Base-by-base conservation (phyloP, 2,113 vertebrate species). In the Colaptes auratus region DNA sequence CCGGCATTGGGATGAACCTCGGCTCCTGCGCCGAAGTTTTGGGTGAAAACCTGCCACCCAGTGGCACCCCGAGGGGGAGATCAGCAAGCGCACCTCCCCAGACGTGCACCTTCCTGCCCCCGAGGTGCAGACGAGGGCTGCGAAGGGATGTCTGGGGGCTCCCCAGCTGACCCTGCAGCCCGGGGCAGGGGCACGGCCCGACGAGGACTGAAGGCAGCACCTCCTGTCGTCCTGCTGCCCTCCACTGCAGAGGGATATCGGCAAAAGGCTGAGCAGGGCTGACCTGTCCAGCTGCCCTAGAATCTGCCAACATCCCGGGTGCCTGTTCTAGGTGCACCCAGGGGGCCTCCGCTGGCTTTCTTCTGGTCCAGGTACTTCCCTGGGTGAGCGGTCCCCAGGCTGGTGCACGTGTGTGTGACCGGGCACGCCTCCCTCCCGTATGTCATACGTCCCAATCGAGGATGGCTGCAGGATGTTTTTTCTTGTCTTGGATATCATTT, bases 1-100 rank as follows among this genome's bases (percentile, higher is more conserved):
- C 1, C 0, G 31, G 69, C 18, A 27, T 2, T 3, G 12, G 39
- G 18, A 12, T 12, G 66, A 21, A 9, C 16, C 5, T 7, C 50
- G 12, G 50, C 6, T 66, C 13, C 28, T 10, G 52, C 52, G 48
- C 56, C 9, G 17, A 5, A 21, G n/a, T 70, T 65, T 74, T 15
- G 19, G 24, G 42, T 30, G 10, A 2, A 61, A 84, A 88, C 6
- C 4, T 66, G 58, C 76, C 69, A 7, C 65, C 69, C 76, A 52
- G 56, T 21, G 72, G 48, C 67, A 78, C 42, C 69, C 42, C 10
- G 5, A 8, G 3, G n/a, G 59, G 28, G 13, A 24, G 48, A 31
- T 48, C 44, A 8, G 28, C 12, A 36, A 48, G 60, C 7, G 17
- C 61, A 17, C 56, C 16, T 5, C 30, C 39, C 39, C 2, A 23